Evolutionary conservation across 2,113 vertebrate genomes (phyloP).

Genomic region (Gila orcuttii): DNA sequence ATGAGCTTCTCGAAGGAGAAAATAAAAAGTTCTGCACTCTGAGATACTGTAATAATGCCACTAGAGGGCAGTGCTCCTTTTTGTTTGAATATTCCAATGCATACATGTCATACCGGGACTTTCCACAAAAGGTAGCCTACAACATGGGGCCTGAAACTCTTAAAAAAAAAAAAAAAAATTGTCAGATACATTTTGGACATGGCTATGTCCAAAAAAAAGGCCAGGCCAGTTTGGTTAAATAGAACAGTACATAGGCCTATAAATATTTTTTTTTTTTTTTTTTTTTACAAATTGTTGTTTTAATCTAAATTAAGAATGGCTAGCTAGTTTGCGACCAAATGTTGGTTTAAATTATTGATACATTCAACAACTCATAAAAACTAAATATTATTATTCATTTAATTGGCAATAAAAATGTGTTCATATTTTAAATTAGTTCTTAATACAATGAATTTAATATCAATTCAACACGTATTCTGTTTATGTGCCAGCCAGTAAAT

Average conservation of each 20-base stretch:
- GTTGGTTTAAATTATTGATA: not conserved
- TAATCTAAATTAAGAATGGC: not conserved
- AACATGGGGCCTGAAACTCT: not conserved
- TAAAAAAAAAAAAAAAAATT: too few species aligned
- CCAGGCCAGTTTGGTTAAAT: not conserved
- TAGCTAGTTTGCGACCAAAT: not conserved
- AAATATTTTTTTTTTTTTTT: too few species aligned
- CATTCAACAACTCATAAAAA: too few species aligned
- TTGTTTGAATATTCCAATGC: not conserved
- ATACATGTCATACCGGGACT: not conserved
- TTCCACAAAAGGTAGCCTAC: not conserved
- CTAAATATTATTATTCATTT: too few species aligned
- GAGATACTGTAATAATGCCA: not conserved
- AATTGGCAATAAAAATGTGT: too few species aligned
- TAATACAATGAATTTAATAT: not conserved
- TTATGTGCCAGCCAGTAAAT: not conserved
- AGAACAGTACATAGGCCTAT: not conserved
- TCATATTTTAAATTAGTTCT: too few species aligned
- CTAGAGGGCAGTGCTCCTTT: constrained; percentile 28
- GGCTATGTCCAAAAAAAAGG: not conserved
- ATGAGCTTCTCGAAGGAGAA: not conserved
- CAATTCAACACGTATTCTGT: not conserved
- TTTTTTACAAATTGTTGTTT: not conserved
- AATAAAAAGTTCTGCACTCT: not conserved
- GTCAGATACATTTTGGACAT: not conserved